These are phyloP conservation scores for Eudemis profundana DNA, from an alignment of 2,888 invertebrate species.

Conservation along the genomic window DNA sequence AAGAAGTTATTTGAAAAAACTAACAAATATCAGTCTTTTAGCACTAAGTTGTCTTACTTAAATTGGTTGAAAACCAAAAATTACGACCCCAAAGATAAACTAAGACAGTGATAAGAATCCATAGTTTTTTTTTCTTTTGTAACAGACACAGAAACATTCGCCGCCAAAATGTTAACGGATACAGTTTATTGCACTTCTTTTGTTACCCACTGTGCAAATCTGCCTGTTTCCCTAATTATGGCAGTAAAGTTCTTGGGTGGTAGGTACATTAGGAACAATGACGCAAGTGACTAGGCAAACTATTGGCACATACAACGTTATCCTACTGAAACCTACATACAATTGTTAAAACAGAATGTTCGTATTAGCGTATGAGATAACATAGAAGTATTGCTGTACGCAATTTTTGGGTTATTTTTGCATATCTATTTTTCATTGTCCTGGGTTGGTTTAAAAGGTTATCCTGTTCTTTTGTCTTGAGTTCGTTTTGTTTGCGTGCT, in stretches of 20 bases:
- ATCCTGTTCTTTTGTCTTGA: neutral
- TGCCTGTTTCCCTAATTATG: conserved; percentile 56
- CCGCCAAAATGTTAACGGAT: neutral
- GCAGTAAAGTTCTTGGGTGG: conserved; percentile 47
- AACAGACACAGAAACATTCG: neutral
- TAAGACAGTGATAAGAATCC: no score
- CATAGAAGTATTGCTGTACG: neutral
- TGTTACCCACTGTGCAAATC: conserved; percentile 61
- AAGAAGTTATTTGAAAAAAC: no score
- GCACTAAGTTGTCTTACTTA: no score
- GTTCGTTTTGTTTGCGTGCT: neutral
- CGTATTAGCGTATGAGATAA: neutral
- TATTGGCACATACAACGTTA: neutral
- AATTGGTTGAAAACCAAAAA: no score
- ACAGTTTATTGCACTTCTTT: conserved; percentile 53
- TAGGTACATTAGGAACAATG: neutral
- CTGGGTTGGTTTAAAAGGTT: neutral
- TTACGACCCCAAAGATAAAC: no score
- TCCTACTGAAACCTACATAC: neutral
- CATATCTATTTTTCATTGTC: neutral
- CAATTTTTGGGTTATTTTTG: conserved; percentile 9
- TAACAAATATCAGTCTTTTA: no score
- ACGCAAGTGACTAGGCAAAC: conserved; percentile 1
- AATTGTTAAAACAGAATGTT: neutral
- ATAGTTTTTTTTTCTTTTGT: neutral